Conservation (phyloP, 92 coral and sea anemone species). For the Heliopora coerulea region DNA sequence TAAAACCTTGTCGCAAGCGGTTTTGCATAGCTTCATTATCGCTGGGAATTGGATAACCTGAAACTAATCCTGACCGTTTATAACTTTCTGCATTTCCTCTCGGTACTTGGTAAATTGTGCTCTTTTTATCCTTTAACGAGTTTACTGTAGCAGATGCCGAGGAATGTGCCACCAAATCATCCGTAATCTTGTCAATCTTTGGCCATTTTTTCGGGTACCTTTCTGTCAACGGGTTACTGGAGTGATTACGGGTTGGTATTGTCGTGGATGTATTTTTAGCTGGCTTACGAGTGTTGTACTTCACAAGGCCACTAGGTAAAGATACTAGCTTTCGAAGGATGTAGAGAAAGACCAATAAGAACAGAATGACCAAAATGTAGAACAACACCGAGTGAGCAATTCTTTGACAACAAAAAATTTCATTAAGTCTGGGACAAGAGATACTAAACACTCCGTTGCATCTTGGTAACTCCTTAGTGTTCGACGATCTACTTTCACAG, state of each 20-base stretch:
- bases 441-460: background rate
- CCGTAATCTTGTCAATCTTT: constrained; percentile 2
- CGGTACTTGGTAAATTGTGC: constrained; percentile 4
- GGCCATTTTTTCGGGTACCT: constrained; percentile 31
- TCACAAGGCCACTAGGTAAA: background rate
- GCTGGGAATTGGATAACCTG: background rate
- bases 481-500: background rate
- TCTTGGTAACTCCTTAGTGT: constrained; percentile 12
- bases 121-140: constrained; percentile 12
- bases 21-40: background rate
- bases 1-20: background rate
- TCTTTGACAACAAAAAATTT: constrained; percentile 80
- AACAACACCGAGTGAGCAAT: constrained; percentile 90
- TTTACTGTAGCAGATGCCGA: background rate
- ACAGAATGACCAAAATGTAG: constrained; percentile 72
- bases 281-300: constrained; percentile 17
- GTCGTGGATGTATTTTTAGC: background rate
- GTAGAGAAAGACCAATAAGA: constrained; percentile 74
- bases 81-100: background rate
- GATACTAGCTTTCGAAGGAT: constrained; percentile 88
- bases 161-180: background rate
- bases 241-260: background rate
- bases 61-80: background rate
- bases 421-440: constrained; percentile 54
- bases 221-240: constrained; percentile 1